Percentiles rank a stretch among this genome's conserved stretches.
Conservation (phyloP, 2,113 vertebrate species). For the Lethenteron reissneri region DNA sequence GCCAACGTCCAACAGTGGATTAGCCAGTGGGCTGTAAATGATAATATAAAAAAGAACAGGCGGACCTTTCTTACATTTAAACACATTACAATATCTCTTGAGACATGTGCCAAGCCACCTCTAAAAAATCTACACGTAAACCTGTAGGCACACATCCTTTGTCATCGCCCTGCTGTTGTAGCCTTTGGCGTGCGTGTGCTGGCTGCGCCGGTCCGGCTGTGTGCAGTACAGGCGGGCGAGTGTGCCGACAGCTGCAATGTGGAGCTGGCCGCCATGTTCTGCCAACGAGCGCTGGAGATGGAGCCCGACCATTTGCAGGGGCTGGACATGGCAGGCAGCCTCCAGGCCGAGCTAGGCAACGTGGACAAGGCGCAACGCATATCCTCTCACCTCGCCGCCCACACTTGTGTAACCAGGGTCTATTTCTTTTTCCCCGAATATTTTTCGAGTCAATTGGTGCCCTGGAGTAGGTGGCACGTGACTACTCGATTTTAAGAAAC, state of each 20-base stretch:
- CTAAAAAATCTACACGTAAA: too few species aligned
- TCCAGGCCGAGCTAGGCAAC: slow-evolving; percentile 35
- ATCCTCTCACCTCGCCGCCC: slow-evolving; percentile 21
- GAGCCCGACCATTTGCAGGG: slow-evolving; percentile 28
- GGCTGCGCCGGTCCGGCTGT: not conserved
- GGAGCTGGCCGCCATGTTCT: slow-evolving; percentile 35
- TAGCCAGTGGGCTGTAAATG: too few species aligned
- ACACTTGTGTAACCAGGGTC: not conserved
- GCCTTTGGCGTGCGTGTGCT: too few species aligned
- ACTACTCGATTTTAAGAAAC: not conserved
- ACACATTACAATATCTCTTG: too few species aligned
- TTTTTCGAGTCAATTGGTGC: not conserved
- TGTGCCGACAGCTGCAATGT: slow-evolving; percentile 39
- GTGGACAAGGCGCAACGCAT: slow-evolving; percentile 31
- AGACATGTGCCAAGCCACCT: too few species aligned
- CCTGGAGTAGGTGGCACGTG: not conserved
- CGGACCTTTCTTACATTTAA: too few species aligned
- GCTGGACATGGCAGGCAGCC: slow-evolving; percentile 36
- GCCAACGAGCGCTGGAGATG: slow-evolving; percentile 35
- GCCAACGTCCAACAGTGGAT: too few species aligned
- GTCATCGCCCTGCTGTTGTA: too few species aligned
- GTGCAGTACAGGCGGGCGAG: slow-evolving; percentile 25
- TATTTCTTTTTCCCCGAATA: not conserved
- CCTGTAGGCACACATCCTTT: too few species aligned
- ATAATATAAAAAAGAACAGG: too few species aligned